These are phyloP conservation scores for Unio delphinus DNA, from an alignment of 2,888 invertebrate species.

Conservation along the genomic window DNA sequence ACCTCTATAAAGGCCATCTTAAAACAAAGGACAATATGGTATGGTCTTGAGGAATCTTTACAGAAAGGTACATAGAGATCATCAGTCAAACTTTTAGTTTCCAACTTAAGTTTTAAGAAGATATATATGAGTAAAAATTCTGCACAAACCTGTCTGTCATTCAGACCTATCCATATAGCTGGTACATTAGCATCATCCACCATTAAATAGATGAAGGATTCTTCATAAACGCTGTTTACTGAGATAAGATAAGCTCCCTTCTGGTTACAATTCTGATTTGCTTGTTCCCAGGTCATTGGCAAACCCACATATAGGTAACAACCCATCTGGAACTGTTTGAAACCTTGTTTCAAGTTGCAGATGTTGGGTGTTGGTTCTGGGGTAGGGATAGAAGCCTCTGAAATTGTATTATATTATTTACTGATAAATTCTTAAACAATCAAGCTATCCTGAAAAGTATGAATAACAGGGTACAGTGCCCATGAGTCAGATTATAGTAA, in stretches of 20 bases:
- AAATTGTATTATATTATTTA: neutral
- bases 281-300: slow-evolving; percentile 34
- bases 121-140: neutral
- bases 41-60: too few species aligned
- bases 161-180: slow-evolving; percentile 50
- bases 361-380: slow-evolving; percentile 46
- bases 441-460: too few species aligned
- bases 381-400: slow-evolving; percentile 41
- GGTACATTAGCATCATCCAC: slow-evolving; percentile 25
- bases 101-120: neutral
- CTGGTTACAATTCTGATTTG: slow-evolving; percentile 30
- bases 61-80: too few species aligned
- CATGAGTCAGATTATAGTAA: too few species aligned
- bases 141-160: slow-evolving; percentile 36
- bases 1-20: too few species aligned
- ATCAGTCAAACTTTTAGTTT: too few species aligned
- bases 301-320: slow-evolving; percentile 42
- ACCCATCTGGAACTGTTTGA: slow-evolving; percentile 38
- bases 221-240: slow-evolving; percentile 45
- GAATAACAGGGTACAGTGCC: too few species aligned
- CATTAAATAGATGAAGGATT: slow-evolving; percentile 41
- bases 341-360: slow-evolving; percentile 40
- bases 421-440: too few species aligned
- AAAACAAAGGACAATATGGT: too few species aligned
- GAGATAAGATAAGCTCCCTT: slow-evolving; percentile 39